phyloP scores from a whole-genome alignment of 2,113 vertebrate species.

The Seriola dumerili region DNA sequence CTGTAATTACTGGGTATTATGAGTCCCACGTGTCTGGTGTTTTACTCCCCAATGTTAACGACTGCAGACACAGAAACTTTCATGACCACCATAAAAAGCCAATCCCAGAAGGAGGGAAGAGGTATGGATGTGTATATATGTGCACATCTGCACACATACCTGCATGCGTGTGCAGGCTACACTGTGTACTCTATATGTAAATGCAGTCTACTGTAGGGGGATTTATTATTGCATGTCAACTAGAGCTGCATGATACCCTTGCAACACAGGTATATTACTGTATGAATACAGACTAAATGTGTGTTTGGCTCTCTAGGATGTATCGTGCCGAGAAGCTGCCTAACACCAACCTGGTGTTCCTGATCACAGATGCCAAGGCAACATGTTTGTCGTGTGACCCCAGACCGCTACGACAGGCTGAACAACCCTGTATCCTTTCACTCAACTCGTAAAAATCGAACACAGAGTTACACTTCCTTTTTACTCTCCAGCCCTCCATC shows the following conservation, averaged over 20 bases:
- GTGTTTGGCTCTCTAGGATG: slow-evolving; percentile 84
- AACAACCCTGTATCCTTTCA: slow-evolving; percentile 98
- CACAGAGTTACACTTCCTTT: slow-evolving; percentile 47
- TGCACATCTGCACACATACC: slow-evolving; percentile 17
- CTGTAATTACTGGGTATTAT: slow-evolving; percentile 77
- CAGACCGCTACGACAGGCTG: slow-evolving; percentile 92
- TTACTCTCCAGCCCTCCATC: slow-evolving; percentile 57
- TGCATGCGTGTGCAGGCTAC: not conserved
- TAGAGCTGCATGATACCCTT: not conserved
- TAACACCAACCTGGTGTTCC: slow-evolving; percentile 96
- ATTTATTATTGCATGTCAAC: slow-evolving; percentile 2
- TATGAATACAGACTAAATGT: slow-evolving; percentile 8
- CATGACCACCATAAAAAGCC: slow-evolving; percentile 79
- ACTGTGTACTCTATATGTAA: not conserved
- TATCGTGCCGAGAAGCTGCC: slow-evolving; percentile 96
- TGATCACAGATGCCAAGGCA: slow-evolving; percentile 94
- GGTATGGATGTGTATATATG: slow-evolving; percentile 37
- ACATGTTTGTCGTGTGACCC: slow-evolving; percentile 95
- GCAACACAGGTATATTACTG: not conserved
- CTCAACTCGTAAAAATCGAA: slow-evolving; percentile 57
- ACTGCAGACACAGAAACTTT: slow-evolving; percentile 81
- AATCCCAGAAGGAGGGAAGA: slow-evolving; percentile 57
- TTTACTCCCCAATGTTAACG: slow-evolving; percentile 79
- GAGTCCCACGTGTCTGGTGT: slow-evolving; percentile 77
- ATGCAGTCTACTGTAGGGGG: not conserved